These are phyloP conservation scores for Mustelus asterias DNA, from an alignment of 2,113 vertebrate species.

Conservation along the genomic window DNA sequence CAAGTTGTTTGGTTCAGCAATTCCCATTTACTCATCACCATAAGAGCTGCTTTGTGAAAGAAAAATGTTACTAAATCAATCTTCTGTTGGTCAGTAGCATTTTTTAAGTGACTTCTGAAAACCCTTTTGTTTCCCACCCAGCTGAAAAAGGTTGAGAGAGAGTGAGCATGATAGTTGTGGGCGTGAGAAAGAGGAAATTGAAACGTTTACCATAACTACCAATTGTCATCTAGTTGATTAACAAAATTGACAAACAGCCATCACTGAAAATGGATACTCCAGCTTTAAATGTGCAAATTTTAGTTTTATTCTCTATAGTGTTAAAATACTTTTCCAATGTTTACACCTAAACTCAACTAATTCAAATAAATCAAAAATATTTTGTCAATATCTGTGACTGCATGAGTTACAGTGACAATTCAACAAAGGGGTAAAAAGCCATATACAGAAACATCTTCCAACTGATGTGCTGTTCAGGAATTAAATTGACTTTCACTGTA, in stretches of 20 bases:
- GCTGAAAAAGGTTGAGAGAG: neutral
- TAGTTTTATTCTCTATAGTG: neutral
- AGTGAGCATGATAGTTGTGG: too few relatives aligned
- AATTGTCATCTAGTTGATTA: neutral
- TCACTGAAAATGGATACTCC: neutral
- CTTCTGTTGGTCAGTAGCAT: neutral
- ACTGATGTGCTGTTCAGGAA: neutral
- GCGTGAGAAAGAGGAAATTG: neutral
- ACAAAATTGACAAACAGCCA: neutral
- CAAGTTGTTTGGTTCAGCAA: neutral
- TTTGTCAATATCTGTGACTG: neutral
- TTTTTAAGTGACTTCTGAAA: neutral
- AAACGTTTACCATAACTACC: neutral
- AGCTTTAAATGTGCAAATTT: constrained; percentile 3
- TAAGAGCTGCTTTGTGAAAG: neutral
- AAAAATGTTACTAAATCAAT: neutral
- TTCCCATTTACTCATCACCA: neutral
- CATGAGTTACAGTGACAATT: neutral
- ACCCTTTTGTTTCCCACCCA: neutral
- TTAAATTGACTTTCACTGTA: neutral
- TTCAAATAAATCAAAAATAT: neutral
- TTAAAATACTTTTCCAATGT: constrained; percentile 24
- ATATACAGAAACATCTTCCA: neutral
- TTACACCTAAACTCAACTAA: neutral
- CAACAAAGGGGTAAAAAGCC: neutral